Conservation (phyloP, 2,888 invertebrate species). For the Tubulanus polymorphus region DNA sequence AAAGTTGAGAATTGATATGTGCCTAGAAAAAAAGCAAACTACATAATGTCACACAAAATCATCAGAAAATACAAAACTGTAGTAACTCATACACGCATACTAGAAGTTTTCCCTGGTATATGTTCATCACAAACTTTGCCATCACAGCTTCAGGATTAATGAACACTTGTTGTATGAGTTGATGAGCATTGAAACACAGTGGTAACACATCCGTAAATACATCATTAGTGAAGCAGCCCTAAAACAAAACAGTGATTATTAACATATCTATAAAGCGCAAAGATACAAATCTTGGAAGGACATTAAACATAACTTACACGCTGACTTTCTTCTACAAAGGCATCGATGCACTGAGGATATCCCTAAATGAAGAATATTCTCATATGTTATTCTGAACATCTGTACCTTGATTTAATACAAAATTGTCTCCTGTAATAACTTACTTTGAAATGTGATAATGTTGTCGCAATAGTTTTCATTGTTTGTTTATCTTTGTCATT, state of each 20-base stretch:
- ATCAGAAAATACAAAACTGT: not conserved
- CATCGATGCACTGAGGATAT: constrained; percentile 92
- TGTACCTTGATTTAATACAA: not conserved
- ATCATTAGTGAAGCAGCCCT: no score
- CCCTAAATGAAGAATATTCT: constrained; percentile 57
- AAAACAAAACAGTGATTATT: constrained; percentile 38
- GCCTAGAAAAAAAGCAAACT: constrained; percentile 56
- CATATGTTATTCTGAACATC: not conserved
- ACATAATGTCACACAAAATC: not conserved
- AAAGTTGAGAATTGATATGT: constrained; percentile 75
- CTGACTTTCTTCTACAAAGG: constrained; percentile 95
- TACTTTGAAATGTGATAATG: constrained; percentile 86
- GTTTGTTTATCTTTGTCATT: constrained; percentile 75
- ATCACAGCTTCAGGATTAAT: constrained; percentile 94
- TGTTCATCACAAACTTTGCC: constrained; percentile 94
- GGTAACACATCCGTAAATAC: constrained; percentile 86
- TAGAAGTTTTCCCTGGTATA: constrained; percentile 79
- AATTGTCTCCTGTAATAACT: constrained; percentile 2
- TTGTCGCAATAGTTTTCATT: constrained; percentile 90
- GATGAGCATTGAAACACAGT: constrained; percentile 80
- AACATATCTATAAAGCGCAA: no score
- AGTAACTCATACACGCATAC: no score
- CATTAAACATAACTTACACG: constrained; percentile 71
- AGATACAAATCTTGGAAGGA: no score
- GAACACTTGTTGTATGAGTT: constrained; percentile 73